These are phyloP conservation scores for Lineus longissimus DNA, from an alignment of 1,140 invertebrate species.

Conservation along the genomic window DNA sequence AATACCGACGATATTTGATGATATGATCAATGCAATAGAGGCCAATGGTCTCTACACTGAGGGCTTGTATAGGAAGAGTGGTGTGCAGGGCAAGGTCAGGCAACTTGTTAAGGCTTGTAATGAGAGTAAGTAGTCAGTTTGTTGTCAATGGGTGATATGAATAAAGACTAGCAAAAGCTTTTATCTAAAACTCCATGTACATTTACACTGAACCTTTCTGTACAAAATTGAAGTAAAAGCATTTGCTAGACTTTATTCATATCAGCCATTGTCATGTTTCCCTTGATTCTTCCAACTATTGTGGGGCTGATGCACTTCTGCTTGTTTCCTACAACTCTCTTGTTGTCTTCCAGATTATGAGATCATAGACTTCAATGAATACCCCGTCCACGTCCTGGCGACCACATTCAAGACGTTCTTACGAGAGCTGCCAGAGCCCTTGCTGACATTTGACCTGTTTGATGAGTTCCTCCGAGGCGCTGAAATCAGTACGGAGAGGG, in stretches of 20 bases:
- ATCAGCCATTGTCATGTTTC: too few relatives aligned
- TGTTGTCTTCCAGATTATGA: too few relatives aligned
- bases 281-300: too few relatives aligned
- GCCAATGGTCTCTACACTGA: constrained; percentile 87
- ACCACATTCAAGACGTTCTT: constrained; percentile 90
- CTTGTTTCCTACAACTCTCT: too few relatives aligned
- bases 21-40: constrained; percentile 84
- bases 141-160: too few relatives aligned
- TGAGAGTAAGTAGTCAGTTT: constrained; percentile 28
- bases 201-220: too few relatives aligned
- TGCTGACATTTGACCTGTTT: constrained; percentile 89
- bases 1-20: constrained; percentile 80
- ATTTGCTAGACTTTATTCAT: too few relatives aligned
- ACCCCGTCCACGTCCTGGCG: constrained; percentile 81
- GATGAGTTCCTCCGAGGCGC: constrained; percentile 87
- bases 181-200: too few relatives aligned
- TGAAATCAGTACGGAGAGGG: constrained; percentile 50
- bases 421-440: constrained; percentile 86
- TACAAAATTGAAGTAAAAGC: too few relatives aligned
- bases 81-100: constrained; percentile 60
- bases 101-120: constrained; percentile 49
- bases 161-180: too few relatives aligned
- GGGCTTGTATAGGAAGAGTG: constrained; percentile 90
- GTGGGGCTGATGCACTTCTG: too few relatives aligned
- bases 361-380: constrained; percentile 58